Evolutionary conservation across 2,888 invertebrate species (phyloP).

Genomic region (Metalampra italica): DNA sequence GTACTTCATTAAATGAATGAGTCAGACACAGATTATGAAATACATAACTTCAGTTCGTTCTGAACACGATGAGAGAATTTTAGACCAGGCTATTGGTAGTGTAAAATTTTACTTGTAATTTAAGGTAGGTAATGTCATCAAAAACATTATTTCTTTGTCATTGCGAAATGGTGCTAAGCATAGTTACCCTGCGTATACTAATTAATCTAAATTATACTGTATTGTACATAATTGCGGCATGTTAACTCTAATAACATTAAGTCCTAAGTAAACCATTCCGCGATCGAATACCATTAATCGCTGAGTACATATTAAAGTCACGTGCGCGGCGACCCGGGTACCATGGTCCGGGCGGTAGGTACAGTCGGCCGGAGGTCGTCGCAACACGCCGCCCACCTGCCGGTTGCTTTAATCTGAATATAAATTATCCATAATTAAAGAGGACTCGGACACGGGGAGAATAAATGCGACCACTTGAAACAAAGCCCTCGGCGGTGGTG

Average conservation of each 20-base stretch:
- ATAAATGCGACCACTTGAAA: constrained; percentile 75
- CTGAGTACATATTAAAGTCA: constrained; percentile 50
- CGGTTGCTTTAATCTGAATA: constrained; percentile 72
- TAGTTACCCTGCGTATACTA: no score
- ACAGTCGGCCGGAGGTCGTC: constrained; percentile 35
- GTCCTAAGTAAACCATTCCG: constrained; percentile 21
- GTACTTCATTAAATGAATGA: no score
- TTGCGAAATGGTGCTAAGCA: no score
- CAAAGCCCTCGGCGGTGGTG: constrained; percentile 49
- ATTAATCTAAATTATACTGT: no score
- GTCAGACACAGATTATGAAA: no score
- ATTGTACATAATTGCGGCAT: no score
- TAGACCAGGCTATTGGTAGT: no score
- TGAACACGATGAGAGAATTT: no score
- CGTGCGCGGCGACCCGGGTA: constrained; percentile 25
- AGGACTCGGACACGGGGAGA: constrained; percentile 70
- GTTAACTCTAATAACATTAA: constrained; percentile 13
- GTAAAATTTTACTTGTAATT: no score
- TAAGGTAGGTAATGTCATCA: no score
- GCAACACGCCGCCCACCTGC: constrained; percentile 45
- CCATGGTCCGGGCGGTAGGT: constrained; percentile 10
- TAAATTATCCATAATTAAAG: constrained; percentile 78
- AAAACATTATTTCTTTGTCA: no score
- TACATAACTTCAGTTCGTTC: no score
- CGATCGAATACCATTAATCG: constrained; percentile 10